Base-by-base conservation (phyloP, 1,140 invertebrate species). In the Pseudomyrmex gracilis region DNA sequence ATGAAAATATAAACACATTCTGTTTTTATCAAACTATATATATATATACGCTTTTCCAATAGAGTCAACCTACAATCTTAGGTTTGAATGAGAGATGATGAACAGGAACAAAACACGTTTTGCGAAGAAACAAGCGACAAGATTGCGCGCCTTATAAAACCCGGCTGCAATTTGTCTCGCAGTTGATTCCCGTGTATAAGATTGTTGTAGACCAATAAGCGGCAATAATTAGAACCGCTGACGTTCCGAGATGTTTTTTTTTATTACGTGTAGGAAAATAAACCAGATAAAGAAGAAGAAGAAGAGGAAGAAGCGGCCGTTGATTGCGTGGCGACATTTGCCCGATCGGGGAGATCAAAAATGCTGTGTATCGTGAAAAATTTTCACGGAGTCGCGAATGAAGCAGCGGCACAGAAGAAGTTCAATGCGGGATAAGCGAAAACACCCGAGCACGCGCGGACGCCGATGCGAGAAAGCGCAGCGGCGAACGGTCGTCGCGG, bases 281-380 rank as follows among this genome's bases (percentile, higher is more conserved):
- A 2, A 13, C 17, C 13, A n/a, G n/a, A 17, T 9, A 24, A 13
- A 24, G 45, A 49, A 34, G 12, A 20, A 1, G 53, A 7, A 0
- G 51, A 45, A 47, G 12, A 17, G 10, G 49, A 8, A 49, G 7
- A 49, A 2, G 2, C 20, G 17, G 15, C n/a, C 43, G n/a, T 47
- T 47, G 73, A 51, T 45, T 43, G 15, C 43, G 66, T 43, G 67
- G 13, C 24, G 17, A 20, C 24, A 24, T 20, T 58, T 22, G 58
- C 13, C 57, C 22, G 73, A 45, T 76, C 47, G 49, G 17, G 22
- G 24, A n/a, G n/a, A n/a, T n/a, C 34, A 66, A 78, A 68, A 57
- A 78, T 47, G 49, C 10, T 22, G 8, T 2, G 51, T 15, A 66
- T 49, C 20, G 76, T 71, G 66, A 71, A 70, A 58, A 80, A 71